These are phyloP conservation scores for Sebastes cheni DNA, from an alignment of 2,797 vertebrate species.

Conservation along the genomic window DNA sequence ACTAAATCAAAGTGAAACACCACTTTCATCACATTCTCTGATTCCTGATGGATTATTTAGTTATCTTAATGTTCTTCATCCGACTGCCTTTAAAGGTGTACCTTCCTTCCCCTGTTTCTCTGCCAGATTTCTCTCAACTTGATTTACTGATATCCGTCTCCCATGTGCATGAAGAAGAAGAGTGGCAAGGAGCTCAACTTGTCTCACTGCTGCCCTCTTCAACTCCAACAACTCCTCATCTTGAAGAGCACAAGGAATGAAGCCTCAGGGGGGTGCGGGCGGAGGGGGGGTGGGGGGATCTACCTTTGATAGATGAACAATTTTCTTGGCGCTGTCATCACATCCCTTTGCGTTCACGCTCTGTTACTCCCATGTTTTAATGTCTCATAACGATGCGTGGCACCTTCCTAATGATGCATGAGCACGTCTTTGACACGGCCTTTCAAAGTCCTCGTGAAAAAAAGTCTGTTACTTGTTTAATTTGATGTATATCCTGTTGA, in stretches of 20 bases:
- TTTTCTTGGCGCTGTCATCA: conserved; percentile 51
- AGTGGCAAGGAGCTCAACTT: conserved; percentile 45
- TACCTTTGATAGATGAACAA: conserved; percentile 45
- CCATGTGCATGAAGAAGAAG: conserved; percentile 14
- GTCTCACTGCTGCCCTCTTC: conserved; percentile 39
- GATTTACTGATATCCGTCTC: conserved; percentile 44
- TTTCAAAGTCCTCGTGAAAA: conserved; percentile 17
- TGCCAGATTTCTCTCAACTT: conserved; percentile 51
- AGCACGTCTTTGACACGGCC: conserved; percentile 16
- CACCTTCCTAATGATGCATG: conserved; percentile 45
- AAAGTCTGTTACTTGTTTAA: not conserved
- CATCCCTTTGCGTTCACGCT: conserved; percentile 35
- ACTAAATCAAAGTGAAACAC: conserved; percentile 32
- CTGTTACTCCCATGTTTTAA: conserved; percentile 40
- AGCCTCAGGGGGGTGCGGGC: not conserved
- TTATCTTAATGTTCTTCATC: conserved; percentile 52
- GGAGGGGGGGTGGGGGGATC: not conserved
- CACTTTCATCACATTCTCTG: conserved; percentile 70
- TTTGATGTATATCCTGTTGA: conserved; percentile 11
- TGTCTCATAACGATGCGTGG: conserved; percentile 38
- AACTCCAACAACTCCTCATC: conserved; percentile 40
- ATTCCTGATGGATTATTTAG: conserved; percentile 70
- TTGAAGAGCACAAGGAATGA: conserved; percentile 19
- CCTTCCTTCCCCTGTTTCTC: conserved; percentile 6
- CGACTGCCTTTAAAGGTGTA: conserved; percentile 56